A percentile compares a stretch with the other conserved stretches of the same genome.
Evolutionary conservation across 2,113 vertebrate species (phyloP).

Genomic region (Cromileptes altivelis): DNA sequence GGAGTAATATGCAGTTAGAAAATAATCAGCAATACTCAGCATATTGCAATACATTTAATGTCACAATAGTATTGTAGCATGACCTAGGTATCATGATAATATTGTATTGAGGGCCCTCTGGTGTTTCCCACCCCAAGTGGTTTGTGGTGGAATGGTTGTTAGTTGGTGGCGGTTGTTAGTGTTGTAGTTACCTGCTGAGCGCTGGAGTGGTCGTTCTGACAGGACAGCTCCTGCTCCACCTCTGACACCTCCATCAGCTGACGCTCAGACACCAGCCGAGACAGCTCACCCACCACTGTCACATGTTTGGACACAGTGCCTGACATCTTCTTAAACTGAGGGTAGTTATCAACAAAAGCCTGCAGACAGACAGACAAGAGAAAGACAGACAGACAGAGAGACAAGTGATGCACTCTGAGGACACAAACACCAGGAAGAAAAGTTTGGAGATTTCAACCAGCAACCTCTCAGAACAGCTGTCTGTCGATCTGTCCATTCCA

Average conservation of each 20-base stretch:
- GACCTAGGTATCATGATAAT: too few relatives aligned
- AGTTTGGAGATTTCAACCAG: neutral
- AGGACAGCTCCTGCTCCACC: slow-evolving; percentile 96
- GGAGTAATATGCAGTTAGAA: too few relatives aligned
- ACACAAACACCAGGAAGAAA: neutral
- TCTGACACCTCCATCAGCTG: slow-evolving; percentile 90
- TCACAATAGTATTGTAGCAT: too few relatives aligned
- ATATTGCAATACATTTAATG: too few relatives aligned
- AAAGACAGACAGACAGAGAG: neutral
- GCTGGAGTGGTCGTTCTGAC: slow-evolving; percentile 95
- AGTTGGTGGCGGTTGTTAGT: too few relatives aligned
- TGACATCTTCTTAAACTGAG: slow-evolving; percentile 99
- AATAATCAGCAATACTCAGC: too few relatives aligned
- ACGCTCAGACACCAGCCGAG: slow-evolving; percentile 89
- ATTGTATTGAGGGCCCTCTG: too few relatives aligned
- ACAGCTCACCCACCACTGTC: slow-evolving; percentile 96
- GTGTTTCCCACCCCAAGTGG: too few relatives aligned
- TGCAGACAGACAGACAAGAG: neutral
- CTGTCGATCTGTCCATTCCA: neutral
- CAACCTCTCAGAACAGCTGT: neutral
- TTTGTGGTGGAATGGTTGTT: too few relatives aligned
- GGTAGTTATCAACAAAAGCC: slow-evolving; percentile 98
- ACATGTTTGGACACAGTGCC: slow-evolving; percentile 97
- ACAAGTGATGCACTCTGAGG: neutral
- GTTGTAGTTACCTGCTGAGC: slow-evolving; percentile 90